A percentile compares a stretch with the other conserved stretches of the same genome.
These are phyloP conservation scores for Bombus waltoni DNA, from an alignment of 1,140 invertebrate genomes.

Conservation along the genomic window DNA sequence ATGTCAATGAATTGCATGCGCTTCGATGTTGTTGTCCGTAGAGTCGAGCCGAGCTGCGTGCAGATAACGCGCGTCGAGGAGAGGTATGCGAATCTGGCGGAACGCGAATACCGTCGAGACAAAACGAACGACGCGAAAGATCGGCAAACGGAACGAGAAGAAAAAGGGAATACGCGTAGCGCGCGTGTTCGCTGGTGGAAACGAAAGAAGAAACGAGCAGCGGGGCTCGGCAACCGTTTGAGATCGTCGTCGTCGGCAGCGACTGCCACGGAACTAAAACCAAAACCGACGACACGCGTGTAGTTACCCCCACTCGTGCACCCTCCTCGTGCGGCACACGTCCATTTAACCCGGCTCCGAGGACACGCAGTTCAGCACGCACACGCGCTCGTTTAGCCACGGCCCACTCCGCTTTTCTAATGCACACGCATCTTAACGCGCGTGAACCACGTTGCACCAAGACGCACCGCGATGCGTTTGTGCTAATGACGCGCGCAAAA, in stretches of 20 bases:
- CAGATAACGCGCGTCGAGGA: neutral
- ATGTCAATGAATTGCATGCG: neutral
- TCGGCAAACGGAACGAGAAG: neutral
- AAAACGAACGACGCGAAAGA: neutral
- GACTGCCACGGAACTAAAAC: conserved; percentile 76
- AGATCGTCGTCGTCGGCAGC: conserved; percentile 60
- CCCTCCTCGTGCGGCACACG: conserved; percentile 54
- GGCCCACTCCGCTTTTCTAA: neutral
- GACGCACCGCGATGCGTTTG: conserved; percentile 17
- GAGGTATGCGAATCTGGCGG: neutral
- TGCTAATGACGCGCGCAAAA: conserved; percentile 9
- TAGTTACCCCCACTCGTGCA: conserved; percentile 68
- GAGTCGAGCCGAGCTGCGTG: neutral
- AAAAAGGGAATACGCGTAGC: neutral
- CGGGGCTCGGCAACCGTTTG: conserved; percentile 15
- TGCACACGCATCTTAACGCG: conserved; percentile 13
- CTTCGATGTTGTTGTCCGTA: neutral
- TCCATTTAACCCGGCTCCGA: conserved; percentile 30
- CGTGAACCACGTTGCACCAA: too few species aligned
- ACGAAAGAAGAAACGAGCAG: neutral
- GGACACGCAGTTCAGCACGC: conserved; percentile 22
- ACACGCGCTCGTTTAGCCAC: conserved; percentile 11
- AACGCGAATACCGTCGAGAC: neutral
- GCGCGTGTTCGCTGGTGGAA: neutral
- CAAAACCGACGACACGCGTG: conserved; percentile 76